Percentiles rank a stretch among this genome's conserved stretches.
These are phyloP conservation scores for Caenorhabditis remanei DNA, from an alignment of 1,140 invertebrate genomes.

Conservation along the genomic window DNA sequence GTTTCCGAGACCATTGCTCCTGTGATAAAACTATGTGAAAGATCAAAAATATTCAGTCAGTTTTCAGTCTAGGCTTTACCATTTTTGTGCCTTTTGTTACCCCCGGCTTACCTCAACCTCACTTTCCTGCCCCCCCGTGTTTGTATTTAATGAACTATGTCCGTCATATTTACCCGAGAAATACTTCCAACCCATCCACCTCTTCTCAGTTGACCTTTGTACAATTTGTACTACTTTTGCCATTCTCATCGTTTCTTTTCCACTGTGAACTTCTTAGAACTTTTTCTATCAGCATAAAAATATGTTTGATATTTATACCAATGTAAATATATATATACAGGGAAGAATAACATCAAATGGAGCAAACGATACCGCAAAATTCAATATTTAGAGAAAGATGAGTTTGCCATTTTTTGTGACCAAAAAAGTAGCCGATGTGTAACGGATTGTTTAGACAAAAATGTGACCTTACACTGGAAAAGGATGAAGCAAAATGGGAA, in stretches of 20 bases:
- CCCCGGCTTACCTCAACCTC: neutral
- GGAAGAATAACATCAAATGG: neutral
- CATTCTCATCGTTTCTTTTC: neutral
- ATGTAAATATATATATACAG: slow-evolving; percentile 20
- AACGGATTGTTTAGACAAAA: neutral
- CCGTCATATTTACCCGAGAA: neutral
- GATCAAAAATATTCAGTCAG: neutral
- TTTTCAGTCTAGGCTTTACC: neutral
- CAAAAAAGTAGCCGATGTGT: slow-evolving; percentile 46
- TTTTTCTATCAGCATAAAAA: neutral
- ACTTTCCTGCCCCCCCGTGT: neutral
- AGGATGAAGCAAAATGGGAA: neutral
- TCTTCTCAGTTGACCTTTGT: slow-evolving; percentile 31
- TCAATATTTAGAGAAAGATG: slow-evolving; percentile 30
- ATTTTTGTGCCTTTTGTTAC: neutral
- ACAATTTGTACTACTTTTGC: slow-evolving; percentile 3
- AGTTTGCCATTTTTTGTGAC: slow-evolving; percentile 43
- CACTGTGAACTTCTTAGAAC: neutral
- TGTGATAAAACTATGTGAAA: slow-evolving; percentile 23
- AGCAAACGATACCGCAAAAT: neutral
- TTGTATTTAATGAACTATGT: slow-evolving; percentile 9
- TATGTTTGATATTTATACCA: neutral
- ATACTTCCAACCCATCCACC: neutral
- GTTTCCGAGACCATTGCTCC: neutral
- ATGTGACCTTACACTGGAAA: slow-evolving; percentile 43